Evolutionary conservation across 2,797 vertebrate species (phyloP).

Genomic region (Onychomys leucogaster): DNA sequence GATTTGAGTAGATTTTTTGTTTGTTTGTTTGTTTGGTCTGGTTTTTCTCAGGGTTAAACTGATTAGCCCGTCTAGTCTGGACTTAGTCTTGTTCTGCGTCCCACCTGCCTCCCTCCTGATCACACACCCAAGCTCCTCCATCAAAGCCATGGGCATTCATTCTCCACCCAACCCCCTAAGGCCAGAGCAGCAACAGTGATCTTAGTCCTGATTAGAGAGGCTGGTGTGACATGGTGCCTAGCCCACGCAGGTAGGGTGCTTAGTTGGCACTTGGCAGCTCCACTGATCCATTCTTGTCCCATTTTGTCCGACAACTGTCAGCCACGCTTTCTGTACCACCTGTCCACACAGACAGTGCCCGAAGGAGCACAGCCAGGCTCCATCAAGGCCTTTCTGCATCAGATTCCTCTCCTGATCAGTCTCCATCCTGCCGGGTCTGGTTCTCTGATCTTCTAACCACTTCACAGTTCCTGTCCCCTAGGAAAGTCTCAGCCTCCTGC

Average conservation of each 20-base stretch:
- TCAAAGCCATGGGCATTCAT: background rate
- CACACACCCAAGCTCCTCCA: background rate
- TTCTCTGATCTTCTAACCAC: background rate
- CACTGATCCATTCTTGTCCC: background rate
- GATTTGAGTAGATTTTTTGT: background rate
- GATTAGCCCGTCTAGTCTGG: background rate
- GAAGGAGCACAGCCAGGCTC: background rate
- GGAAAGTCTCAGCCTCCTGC: background rate
- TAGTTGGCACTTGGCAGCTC: background rate
- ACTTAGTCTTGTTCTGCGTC: background rate
- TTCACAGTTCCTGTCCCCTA: background rate
- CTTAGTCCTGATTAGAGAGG: background rate
- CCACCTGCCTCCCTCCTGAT: background rate
- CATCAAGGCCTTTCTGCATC: background rate
- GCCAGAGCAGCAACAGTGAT: background rate
- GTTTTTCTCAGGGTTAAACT: background rate
- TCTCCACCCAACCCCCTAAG: background rate
- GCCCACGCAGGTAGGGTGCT: fast-evolving
- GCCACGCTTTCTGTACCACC: background rate
- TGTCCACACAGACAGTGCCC: background rate
- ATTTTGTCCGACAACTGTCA: background rate
- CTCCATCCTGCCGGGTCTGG: background rate
- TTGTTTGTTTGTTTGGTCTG: background rate
- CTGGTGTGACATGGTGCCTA: background rate
- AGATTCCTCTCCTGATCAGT: background rate